phyloP scores from a whole-genome alignment of 2,888 invertebrate species.

The Marronus borbonicus region DNA sequence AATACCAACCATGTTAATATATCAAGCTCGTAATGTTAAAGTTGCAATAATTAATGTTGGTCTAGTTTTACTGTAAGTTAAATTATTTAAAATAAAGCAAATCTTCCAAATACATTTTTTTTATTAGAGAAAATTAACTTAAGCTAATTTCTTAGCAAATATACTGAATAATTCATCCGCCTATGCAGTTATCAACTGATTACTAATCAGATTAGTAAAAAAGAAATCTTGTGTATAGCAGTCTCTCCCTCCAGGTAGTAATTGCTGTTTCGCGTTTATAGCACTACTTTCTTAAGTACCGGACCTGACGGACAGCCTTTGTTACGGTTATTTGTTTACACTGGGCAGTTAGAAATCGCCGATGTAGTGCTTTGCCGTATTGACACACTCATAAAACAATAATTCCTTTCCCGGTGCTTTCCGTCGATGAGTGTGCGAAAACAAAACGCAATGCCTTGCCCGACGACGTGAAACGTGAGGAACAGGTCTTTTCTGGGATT shows the following conservation, averaged over 20 bases:
- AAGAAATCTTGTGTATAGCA: neutral
- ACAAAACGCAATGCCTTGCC: conserved; percentile 18
- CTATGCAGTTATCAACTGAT: neutral
- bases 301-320: conserved; percentile 19
- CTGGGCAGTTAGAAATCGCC: neutral
- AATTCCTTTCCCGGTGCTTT: conserved; percentile 15
- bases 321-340: conserved; percentile 42
- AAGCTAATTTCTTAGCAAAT: too few relatives aligned
- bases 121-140: too few relatives aligned
- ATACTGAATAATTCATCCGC: too few relatives aligned
- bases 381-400: conserved; percentile 28
- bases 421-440: conserved; percentile 35
- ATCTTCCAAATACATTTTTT: too few relatives aligned
- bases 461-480: conserved; percentile 32
- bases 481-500: conserved; percentile 48
- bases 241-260: conserved; percentile 2
- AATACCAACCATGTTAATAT: too few relatives aligned
- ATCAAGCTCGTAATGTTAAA: too few relatives aligned
- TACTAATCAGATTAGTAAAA: neutral
- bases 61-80: too few relatives aligned
- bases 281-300: conserved; percentile 12
- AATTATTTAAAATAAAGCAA: too few relatives aligned
- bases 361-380: neutral
- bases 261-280: conserved; percentile 21
- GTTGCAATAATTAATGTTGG: too few relatives aligned